These are phyloP conservation scores for Aphelenchoides besseyi DNA, from an alignment of 1,140 invertebrate genomes.

Conservation along the genomic window DNA sequence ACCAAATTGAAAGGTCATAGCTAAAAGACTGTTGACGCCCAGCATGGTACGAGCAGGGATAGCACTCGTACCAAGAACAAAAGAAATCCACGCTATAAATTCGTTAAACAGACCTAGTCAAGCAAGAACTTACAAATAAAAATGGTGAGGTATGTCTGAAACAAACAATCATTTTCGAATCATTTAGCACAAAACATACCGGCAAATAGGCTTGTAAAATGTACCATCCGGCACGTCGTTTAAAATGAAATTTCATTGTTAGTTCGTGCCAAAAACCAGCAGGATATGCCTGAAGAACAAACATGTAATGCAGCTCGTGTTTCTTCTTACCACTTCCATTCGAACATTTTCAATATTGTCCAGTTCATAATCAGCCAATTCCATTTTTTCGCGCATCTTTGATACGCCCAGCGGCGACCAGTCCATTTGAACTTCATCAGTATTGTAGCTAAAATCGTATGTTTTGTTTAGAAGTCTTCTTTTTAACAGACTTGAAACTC, in stretches of 20 bases:
- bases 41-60: conserved; percentile 49
- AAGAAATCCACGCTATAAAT: conserved; percentile 61
- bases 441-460: conserved; percentile 58
- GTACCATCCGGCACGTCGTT: conserved; percentile 61
- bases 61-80: conserved; percentile 56
- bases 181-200: background rate
- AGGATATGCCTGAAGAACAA: conserved; percentile 51
- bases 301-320: background rate
- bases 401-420: conserved; percentile 53
- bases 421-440: conserved; percentile 61
- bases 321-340: conserved; percentile 49
- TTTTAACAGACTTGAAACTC: conserved; percentile 50
- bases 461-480: background rate
- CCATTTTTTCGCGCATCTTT: conserved; percentile 62
- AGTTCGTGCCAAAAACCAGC: conserved; percentile 62
- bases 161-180: background rate
- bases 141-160: conserved; percentile 58
- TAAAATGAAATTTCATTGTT: conserved; percentile 61
- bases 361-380: conserved; percentile 61
- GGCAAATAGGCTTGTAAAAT: conserved; percentile 61
- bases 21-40: conserved; percentile 29
- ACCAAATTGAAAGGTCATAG: conserved; percentile 55
- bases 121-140: conserved; percentile 57
- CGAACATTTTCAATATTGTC: conserved; percentile 49
- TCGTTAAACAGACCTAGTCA: conserved; percentile 17